phyloP scores from a whole-genome alignment of 2,113 vertebrate genomes.

The Oceanodroma tethys region DNA sequence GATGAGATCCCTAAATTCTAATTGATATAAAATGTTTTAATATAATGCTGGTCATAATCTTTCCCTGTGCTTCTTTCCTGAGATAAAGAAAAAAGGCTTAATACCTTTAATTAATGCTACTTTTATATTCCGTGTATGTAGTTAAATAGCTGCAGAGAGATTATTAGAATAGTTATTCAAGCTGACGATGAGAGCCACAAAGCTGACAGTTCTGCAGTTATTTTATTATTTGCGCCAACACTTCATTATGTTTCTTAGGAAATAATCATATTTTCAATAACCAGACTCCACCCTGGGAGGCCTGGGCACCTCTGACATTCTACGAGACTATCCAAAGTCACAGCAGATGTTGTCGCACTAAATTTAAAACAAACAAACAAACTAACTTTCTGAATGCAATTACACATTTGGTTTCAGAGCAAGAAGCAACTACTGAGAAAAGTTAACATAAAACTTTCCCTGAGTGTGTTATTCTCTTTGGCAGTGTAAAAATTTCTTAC shows the following conservation, averaged over 20 bases:
- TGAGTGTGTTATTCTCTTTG: not conserved
- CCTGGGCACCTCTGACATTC: not conserved
- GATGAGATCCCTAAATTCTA: not conserved
- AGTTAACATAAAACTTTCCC: not conserved
- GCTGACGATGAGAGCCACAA: not conserved
- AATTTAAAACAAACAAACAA: not conserved
- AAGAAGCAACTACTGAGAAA: not conserved
- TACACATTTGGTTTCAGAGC: not conserved
- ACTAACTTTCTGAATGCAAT: not conserved
- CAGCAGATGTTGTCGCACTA: not conserved
- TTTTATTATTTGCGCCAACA: not conserved
- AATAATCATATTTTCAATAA: not conserved
- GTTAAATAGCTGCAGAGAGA: not conserved
- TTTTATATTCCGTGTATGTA: not conserved
- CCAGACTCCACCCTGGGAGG: not conserved
- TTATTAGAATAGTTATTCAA: constrained; percentile 20
- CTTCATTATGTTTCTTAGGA: not conserved
- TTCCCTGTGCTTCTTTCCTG: not conserved
- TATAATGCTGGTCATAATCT: not conserved
- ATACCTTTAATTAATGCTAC: not conserved
- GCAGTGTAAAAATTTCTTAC: not conserved
- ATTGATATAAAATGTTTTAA: not conserved
- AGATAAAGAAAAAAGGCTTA: not conserved
- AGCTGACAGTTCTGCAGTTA: not conserved
- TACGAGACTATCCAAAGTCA: not conserved